Base-by-base conservation (phyloP, 2,888 invertebrate species). In the Aquatica leii region DNA sequence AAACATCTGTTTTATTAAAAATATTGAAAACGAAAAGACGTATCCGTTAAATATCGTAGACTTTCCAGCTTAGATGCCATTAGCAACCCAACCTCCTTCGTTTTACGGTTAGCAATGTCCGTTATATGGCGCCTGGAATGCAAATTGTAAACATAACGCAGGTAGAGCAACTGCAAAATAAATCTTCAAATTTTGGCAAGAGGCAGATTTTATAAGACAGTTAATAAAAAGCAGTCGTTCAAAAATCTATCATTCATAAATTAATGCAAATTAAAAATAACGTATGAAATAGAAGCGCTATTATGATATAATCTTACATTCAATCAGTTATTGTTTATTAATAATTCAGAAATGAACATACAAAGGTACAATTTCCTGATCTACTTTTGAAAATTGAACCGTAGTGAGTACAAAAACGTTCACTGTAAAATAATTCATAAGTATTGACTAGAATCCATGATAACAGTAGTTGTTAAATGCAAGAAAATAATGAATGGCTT, bases 51-150 rank as follows among this genome's bases (percentile, higher is more conserved):
- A 24, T 24, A 24, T 24, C 24, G 2, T 24, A 24, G 24, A 2
- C 24, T 24, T 24, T 24, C 24, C 57, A 57, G 59, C 66, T 65
- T 65, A 59, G 62, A 58, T 59, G 59, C 59, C 63, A 69, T 69
- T 67, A 64, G 67, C 61, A 55, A 54, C 55, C 54, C 62, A 64
- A 57, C 50, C 67, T 66, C 64, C 55, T 50, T 41, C 61, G 56
- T 68, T 68, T 68, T 68, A 69, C 59, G 59, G 62, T 62, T 58
- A 52, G 43, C 54, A 61, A 34, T 49, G 35, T 53, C 46, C 53
- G 34, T 53, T 60, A 60, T 60, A 49, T 48, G 59, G 52, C 52
- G 59, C 59, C 52, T 50, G 59, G n/a, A 43, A 52, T 51, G 46
- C 51, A 50, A 52, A 59, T 34, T 17, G 59, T 46, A 46, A 46